Percentiles rank a stretch among this genome's conserved stretches.
Evolutionary conservation across 1,140 invertebrate genomes (phyloP).

Genomic region (Cydia pomonella): DNA sequence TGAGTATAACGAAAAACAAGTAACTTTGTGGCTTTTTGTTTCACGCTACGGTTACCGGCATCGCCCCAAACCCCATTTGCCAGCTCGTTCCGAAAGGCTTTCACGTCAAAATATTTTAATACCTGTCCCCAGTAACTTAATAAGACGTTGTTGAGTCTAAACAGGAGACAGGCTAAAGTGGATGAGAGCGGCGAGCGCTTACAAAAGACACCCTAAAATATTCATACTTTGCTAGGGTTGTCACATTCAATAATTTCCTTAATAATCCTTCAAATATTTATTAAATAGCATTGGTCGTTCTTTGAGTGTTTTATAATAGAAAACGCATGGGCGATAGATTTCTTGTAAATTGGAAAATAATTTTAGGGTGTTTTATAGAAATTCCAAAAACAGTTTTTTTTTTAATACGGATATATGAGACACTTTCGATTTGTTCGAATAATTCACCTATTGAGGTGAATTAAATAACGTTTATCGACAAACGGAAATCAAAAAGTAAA

Average conservation of each 20-base stretch:
- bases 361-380: too few species aligned
- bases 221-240: constrained; percentile 6
- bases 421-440: too few species aligned
- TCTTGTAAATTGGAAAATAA: too few species aligned
- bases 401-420: too few species aligned
- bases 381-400: too few species aligned
- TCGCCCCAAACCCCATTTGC: neutral
- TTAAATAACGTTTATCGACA: too few species aligned
- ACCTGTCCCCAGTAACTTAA: constrained; percentile 16
- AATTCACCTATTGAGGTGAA: too few species aligned
- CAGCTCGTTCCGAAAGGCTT: constrained; percentile 10
- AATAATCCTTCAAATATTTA: too few species aligned
- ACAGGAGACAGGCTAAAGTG: constrained; percentile 16
- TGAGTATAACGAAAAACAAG: neutral
- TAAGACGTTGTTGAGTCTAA: constrained; percentile 19
- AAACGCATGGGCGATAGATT: too few species aligned
- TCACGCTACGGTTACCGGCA: neutral
- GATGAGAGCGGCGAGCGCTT: constrained; percentile 11
- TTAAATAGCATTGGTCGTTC: too few species aligned
- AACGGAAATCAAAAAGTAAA: too few species aligned
- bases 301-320: too few species aligned
- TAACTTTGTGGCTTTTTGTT: neutral
- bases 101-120: constrained; percentile 22
- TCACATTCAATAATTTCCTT: neutral
- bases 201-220: constrained; percentile 21